Percentiles rank a stretch among this genome's conserved stretches.
These are phyloP conservation scores for Metaphire vulgaris DNA, from an alignment of 1,140 invertebrate genomes.

Conservation along the genomic window DNA sequence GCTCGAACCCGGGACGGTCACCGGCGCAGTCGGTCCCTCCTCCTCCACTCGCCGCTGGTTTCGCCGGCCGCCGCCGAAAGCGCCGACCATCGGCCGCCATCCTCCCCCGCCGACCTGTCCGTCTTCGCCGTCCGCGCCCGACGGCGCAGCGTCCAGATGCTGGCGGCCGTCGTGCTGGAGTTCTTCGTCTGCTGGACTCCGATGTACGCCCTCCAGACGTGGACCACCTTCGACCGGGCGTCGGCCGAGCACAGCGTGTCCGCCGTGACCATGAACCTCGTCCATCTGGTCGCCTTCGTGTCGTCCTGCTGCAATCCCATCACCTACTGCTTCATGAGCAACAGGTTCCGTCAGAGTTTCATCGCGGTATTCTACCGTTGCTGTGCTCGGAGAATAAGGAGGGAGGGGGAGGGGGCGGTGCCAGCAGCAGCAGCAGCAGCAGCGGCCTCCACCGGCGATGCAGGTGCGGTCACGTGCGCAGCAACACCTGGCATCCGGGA, in stretches of 20 bases:
- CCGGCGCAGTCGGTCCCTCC: too few species aligned
- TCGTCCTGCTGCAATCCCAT: slow-evolving; percentile 86
- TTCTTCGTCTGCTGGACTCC: slow-evolving; percentile 93
- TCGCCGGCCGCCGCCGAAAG: too few species aligned
- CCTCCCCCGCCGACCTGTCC: background rate
- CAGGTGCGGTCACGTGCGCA: background rate
- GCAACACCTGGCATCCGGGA: background rate
- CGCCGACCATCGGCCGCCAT: background rate
- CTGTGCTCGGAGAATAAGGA: slow-evolving; percentile 2
- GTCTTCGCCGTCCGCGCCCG: slow-evolving; percentile 55
- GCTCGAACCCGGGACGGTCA: too few species aligned
- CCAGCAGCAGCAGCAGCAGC: too few species aligned
- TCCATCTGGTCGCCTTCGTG: slow-evolving; percentile 76
- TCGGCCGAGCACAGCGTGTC: slow-evolving; percentile 54
- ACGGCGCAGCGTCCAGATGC: slow-evolving; percentile 79
- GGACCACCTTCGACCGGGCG: slow-evolving; percentile 66
- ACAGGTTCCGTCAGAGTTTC: slow-evolving; percentile 75
- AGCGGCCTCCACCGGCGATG: background rate
- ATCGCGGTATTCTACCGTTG: slow-evolving; percentile 63
- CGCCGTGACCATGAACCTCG: slow-evolving; percentile 58
- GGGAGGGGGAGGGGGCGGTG: too few species aligned
- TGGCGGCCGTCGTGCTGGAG: slow-evolving; percentile 81
- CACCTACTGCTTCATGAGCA: slow-evolving; percentile 90
- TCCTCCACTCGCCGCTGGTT: too few species aligned
- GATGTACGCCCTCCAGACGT: slow-evolving; percentile 71